Conservation (phyloP, 2,888 invertebrate genomes). For the Zaprionus lineosus region DNA sequence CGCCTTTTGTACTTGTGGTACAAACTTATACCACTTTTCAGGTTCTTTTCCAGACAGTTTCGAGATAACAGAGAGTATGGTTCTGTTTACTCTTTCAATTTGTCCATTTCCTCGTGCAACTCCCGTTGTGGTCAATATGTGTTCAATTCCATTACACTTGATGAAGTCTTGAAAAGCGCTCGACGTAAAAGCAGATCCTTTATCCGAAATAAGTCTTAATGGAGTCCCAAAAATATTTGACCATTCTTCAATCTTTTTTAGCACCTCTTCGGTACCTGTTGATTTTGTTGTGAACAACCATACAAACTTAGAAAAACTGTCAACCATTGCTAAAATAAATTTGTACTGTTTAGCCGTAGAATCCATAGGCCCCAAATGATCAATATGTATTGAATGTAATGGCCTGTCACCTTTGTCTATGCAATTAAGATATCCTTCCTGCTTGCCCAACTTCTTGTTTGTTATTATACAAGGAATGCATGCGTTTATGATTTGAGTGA, state of each 20-base stretch:
- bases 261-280: neutral
- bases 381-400: too few species aligned
- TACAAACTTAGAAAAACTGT: conserved; percentile 1
- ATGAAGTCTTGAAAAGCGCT: neutral
- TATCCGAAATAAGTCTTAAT: neutral
- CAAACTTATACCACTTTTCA: neutral
- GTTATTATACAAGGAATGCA: neutral
- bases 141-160: too few species aligned
- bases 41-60: conserved; percentile 17
- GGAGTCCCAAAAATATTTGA: neutral
- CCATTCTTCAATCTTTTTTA: neutral
- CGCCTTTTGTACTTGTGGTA: conserved; percentile 6
- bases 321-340: neutral
- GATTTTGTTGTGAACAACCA: conserved; percentile 2
- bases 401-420: neutral
- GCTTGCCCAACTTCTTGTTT: conserved; percentile 1
- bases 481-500: too few species aligned
- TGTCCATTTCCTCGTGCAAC: neutral
- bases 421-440: neutral
- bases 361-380: conserved; percentile 1
- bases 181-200: neutral
- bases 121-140: too few species aligned
- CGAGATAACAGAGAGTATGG: neutral
- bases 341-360: conserved; percentile 2
- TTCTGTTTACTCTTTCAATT: neutral